Base-by-base conservation (phyloP, 2,888 invertebrate genomes). In the Thereva nobilitata region DNA sequence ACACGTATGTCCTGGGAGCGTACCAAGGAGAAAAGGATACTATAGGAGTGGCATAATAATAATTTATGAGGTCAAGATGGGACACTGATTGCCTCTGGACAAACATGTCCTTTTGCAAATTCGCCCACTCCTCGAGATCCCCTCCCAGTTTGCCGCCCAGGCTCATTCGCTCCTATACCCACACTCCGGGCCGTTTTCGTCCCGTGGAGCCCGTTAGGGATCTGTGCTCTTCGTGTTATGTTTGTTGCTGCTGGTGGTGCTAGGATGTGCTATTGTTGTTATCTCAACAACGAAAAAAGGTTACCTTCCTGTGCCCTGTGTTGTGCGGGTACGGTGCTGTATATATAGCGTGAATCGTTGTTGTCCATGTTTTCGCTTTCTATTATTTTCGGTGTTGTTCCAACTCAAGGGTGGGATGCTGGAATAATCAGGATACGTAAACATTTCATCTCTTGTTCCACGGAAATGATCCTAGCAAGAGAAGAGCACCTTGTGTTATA, bases 1-100 rank as follows among this genome's bases (percentile, higher is more conserved):
- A 10, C 49, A 61, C 50, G 50, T 50, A 50, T 61, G 49, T 5
- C 50, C 50, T 37, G 38, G 8, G 49, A 40, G 61, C 49, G 41
- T 42, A 50, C 42, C 61, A 61, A 61, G 61, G n/a, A 61, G 61
- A 23, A 61, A 42, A 50, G 49, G 42, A 50, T 50, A 23, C 61
- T 35, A 44, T 40, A 64, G 64, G 70, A 70, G 66, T 67, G 67
- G 66, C 67, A 68, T 70, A 68, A 70, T 68, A 70, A 70, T 70
- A 66, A 70, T 70, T 70, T 68, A 70, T 70, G 68, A 70, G 70
- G 70, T 70, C 70, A 70, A 70, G 67, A 70, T 70, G 64, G 66
- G 66, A 68, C 70, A 70, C 70, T 70, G 70, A 70, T 70, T 70
- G 70, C 70, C 67, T 68, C 57, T 54, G 66, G 68, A 68, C 59